phyloP scores from a whole-genome alignment of 2,113 vertebrate genomes.

The Pogona vitticeps region DNA sequence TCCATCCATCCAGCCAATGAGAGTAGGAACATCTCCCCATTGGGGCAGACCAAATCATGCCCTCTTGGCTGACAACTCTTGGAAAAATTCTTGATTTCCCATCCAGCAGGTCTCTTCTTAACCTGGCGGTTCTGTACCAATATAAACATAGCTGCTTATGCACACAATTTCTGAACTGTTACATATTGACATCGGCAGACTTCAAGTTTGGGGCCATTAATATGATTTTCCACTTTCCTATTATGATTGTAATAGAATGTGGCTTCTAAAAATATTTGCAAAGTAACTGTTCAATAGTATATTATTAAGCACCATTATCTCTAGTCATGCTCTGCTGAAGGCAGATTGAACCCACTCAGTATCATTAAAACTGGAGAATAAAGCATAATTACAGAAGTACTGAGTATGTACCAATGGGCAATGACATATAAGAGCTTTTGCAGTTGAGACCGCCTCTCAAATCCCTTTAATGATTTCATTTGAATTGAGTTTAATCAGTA shows the following conservation, averaged over 20 bases:
- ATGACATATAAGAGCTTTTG: conserved; percentile 6
- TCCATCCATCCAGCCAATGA: neutral
- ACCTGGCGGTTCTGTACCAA: neutral
- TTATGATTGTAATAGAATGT: conserved; percentile 5
- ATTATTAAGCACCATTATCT: conserved; percentile 33
- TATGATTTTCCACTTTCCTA: conserved; percentile 2
- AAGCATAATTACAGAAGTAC: conserved; percentile 16
- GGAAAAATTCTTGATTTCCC: neutral
- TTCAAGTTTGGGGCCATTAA: neutral
- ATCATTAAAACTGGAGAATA: conserved; percentile 2
- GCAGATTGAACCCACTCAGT: conserved; percentile 9
- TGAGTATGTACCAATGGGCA: neutral
- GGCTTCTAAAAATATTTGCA: conserved; percentile 21
- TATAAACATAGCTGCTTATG: no score
- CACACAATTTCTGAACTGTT: neutral
- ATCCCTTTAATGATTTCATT: conserved; percentile 1
- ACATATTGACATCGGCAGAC: neutral
- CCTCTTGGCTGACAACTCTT: neutral
- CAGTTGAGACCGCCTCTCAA: neutral
- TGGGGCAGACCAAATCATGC: no score
- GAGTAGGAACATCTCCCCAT: neutral
- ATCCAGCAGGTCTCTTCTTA: neutral
- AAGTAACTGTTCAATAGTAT: conserved; percentile 11
- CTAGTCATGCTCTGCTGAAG: conserved; percentile 11
- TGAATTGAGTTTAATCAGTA: conserved; percentile 21